These are phyloP conservation scores for Actenoides lindsayi DNA, from an alignment of 2,113 vertebrate species.

Conservation along the genomic window DNA sequence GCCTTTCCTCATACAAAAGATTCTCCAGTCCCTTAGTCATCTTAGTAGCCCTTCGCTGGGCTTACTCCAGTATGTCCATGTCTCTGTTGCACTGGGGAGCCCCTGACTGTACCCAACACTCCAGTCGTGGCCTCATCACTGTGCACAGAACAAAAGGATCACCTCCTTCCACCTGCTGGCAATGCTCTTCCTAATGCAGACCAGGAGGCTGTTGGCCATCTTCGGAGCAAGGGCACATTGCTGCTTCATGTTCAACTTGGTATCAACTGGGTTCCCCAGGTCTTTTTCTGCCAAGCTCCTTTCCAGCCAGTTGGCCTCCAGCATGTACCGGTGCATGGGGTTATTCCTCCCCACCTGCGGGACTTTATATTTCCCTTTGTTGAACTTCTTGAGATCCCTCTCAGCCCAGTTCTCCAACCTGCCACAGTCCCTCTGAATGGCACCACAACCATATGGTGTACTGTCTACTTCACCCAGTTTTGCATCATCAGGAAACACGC, in stretches of 20 bases:
- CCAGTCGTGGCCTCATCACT: not conserved
- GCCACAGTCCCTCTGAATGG: not conserved
- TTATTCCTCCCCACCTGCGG: not conserved
- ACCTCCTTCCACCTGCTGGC: not conserved
- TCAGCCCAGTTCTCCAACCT: not conserved
- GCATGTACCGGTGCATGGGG: not conserved
- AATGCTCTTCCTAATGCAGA: not conserved
- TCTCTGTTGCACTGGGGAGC: not conserved
- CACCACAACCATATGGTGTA: not conserved
- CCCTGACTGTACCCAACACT: not conserved
- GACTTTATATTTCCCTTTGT: not conserved
- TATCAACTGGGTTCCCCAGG: not conserved
- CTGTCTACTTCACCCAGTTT: not conserved
- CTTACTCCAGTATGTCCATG: no score
- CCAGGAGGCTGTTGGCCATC: not conserved
- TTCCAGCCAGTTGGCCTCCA: not conserved
- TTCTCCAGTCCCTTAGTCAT: not conserved
- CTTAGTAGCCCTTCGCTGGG: not conserved
- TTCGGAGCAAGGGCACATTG: not conserved
- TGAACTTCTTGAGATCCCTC: not conserved
- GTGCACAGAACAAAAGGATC: not conserved
- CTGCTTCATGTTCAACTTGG: not conserved
- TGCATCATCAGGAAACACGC: not conserved
- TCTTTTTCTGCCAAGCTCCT: not conserved
- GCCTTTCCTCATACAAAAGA: not conserved